Conservation (phyloP, 1,140 invertebrate genomes). For the Vollenhovia emeryi region DNA sequence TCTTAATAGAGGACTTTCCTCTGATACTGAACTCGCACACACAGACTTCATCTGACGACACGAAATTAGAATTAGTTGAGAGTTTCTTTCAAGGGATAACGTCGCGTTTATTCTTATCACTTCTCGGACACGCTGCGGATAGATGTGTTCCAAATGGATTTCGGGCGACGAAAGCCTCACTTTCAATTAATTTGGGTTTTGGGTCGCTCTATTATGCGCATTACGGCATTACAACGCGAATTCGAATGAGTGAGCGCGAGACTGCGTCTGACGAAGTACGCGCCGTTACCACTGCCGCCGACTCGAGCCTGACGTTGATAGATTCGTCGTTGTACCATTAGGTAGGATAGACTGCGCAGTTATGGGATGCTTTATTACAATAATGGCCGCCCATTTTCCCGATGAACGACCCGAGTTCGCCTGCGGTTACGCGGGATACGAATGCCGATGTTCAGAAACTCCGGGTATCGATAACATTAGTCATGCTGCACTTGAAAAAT, state of each 20-base stretch:
- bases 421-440: conserved; percentile 40
- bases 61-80: not conserved
- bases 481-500: conserved; percentile 44
- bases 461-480: conserved; percentile 29
- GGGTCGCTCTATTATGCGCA: conserved; percentile 16
- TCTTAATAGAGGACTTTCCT: too few relatives aligned
- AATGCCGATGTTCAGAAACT: conserved; percentile 39
- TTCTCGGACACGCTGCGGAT: not conserved
- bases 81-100: not conserved
- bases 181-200: conserved; percentile 38
- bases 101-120: not conserved
- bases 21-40: not conserved
- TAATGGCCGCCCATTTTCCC: conserved; percentile 60
- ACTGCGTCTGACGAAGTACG: conserved; percentile 66
- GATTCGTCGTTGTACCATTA: conserved; percentile 69
- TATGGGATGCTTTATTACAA: conserved; percentile 72
- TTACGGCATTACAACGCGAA: conserved; percentile 37
- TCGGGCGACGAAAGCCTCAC: not conserved
- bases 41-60: not conserved
- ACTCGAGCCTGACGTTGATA: conserved; percentile 67
- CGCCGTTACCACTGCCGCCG: conserved; percentile 72
- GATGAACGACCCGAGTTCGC: conserved; percentile 47
- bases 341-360: conserved; percentile 66
- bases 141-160: not conserved
- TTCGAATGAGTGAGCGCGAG: conserved; percentile 6